Evolutionary conservation across 2,113 vertebrate genomes (phyloP).

Genomic region (Raja brachyura): DNA sequence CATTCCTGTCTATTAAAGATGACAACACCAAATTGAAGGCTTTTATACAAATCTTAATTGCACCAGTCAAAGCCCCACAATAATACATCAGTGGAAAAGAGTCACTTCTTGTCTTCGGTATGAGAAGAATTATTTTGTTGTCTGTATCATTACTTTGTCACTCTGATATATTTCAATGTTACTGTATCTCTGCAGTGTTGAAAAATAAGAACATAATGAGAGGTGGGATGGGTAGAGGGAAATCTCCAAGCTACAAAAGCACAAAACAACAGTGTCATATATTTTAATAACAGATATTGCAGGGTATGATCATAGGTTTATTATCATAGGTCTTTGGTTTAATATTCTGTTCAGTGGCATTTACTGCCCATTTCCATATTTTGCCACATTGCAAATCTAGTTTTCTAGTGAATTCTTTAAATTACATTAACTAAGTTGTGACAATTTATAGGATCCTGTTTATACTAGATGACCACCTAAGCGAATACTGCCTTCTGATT

Average conservation of each 20-base stretch:
- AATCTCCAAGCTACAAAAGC: not conserved
- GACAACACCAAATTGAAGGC: conserved; percentile 58
- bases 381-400: not conserved
- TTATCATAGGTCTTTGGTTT: not conserved
- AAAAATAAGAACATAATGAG: not conserved
- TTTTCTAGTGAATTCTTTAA: not conserved
- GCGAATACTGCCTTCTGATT: not conserved
- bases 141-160: not conserved
- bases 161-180: not conserved
- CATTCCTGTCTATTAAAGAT: conserved; percentile 58
- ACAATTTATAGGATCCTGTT: not conserved
- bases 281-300: not conserved
- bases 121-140: conserved; percentile 8
- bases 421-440: not conserved
- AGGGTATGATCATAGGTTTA: not conserved
- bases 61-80: conserved; percentile 55
- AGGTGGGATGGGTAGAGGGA: not conserved
- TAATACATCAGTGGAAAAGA: conserved; percentile 28
- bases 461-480: not conserved
- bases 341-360: not conserved
- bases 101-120: not conserved
- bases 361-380: not conserved
- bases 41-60: conserved; percentile 54
- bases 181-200: conserved; percentile 1
- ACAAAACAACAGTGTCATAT: not conserved